Conservation (phyloP, 2,797 vertebrate genomes). For the Capromys pilorides region DNA sequence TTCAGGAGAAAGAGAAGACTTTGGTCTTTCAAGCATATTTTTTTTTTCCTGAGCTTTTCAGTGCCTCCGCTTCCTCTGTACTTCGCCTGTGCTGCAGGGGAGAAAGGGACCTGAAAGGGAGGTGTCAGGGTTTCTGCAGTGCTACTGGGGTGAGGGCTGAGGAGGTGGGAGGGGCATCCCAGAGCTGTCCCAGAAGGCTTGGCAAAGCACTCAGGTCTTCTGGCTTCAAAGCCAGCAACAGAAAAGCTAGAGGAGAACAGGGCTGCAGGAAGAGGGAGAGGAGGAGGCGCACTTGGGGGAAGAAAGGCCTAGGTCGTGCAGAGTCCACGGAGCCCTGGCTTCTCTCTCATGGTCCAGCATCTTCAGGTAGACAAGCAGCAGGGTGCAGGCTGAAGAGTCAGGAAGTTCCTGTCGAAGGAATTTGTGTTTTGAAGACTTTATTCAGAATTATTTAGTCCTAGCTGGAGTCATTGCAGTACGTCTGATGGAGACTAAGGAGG, state of each 20-base stretch:
- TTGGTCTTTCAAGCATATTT: constrained; percentile 69
- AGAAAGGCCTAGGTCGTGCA: neutral
- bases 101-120: neutral
- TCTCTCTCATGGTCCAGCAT: neutral
- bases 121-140: neutral
- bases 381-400: neutral
- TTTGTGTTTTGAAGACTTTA: neutral
- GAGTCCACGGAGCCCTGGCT: neutral
- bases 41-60: constrained; percentile 56
- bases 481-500: neutral
- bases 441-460: neutral
- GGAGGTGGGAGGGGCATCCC: neutral
- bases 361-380: neutral
- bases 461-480: neutral
- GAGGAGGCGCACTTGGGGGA: neutral
- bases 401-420: neutral
- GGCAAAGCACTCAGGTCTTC: neutral
- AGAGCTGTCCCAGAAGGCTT: neutral
- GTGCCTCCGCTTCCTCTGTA: constrained; percentile 50
- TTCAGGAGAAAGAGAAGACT: constrained; percentile 75
- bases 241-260: neutral
- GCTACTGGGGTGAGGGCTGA: neutral
- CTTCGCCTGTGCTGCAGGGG: neutral
- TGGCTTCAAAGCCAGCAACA: neutral
- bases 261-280: neutral